phyloP scores from a whole-genome alignment of 2,113 vertebrate species.

The Trematocara variabile region DNA sequence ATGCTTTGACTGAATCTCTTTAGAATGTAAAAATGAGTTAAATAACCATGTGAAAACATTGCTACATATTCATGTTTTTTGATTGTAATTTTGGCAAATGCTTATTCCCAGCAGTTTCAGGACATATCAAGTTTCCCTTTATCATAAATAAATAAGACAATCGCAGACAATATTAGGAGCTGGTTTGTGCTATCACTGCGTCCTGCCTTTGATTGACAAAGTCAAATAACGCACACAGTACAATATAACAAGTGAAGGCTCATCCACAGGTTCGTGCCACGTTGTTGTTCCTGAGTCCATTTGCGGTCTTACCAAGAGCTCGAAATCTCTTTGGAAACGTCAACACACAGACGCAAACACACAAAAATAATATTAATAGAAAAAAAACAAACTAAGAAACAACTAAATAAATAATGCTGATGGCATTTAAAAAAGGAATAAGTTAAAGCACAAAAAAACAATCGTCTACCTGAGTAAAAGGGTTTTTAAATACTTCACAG shows the following conservation, averaged over 20 bases:
- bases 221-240: background rate
- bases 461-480: conserved; percentile 64
- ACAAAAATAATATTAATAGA: background rate
- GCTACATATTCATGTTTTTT: conserved; percentile 1
- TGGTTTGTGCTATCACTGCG: background rate
- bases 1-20: background rate
- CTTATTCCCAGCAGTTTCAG: conserved; percentile 13
- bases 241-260: background rate
- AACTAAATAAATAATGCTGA: conserved; percentile 58
- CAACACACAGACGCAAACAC: background rate
- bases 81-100: conserved; percentile 54
- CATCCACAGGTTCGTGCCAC: background rate
- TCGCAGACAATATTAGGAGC: background rate
- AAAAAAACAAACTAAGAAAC: background rate
- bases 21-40: background rate
- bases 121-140: conserved; percentile 15
- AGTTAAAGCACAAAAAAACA: conserved; percentile 60
- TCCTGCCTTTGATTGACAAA: background rate
- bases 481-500: conserved; percentile 60
- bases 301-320: background rate
- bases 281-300: conserved; percentile 5
- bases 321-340: background rate
- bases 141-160: conserved; percentile 56
- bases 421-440: conserved; percentile 45
- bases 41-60: background rate